Evolutionary conservation across 2,113 vertebrate genomes (phyloP), one percentile per base, ranked within the genome.

Genomic region (Nothocercus nigrocapillus): DNA sequence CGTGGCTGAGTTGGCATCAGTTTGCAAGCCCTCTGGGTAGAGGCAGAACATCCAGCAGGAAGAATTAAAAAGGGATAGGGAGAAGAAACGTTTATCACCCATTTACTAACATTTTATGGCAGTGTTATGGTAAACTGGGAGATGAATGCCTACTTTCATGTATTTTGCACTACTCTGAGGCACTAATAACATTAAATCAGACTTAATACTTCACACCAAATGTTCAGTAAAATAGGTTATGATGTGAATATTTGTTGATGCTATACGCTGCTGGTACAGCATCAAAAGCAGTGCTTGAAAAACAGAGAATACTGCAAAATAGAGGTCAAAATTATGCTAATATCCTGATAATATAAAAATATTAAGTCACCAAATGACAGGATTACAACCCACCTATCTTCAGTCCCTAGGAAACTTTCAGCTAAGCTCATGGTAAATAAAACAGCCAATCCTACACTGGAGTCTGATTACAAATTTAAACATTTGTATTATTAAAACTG

Each of bases 131-230:
- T 97, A 98, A 98, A 97, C 95, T 96, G 96, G 96, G 96, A 97
- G 97, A 97, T 97, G 97, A 91, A 98, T 98, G 97, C 95, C 94
- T 97, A 85, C 94, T 75, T 97, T 97, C 96, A 96, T 97, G 96
- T 97, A 95, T 98, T 98, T 97, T 97, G 85, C 89, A 88, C 96
- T 95, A 75, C 96, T 98, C 96, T 97, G 94, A 96, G 87, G 80
- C 95, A 94, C 97, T 97, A 98, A 97, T 98, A 97, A 98, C 97
- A 97, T 97, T 98, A 98, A 98, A 98, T 98, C 97, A 97, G 96
- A 92, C 97, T 97, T 98, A 97, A 96, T 97, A 97, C 97, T 97
- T 98, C 90, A 90, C 93, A 96, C 96, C 97, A 98, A 98, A 97
- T 98, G 96, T 97, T 97, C 97, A 97, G 95, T 95, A 95, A 97